Evolutionary conservation across 2,113 vertebrate species (phyloP).

Genomic region (Solea senegalensis): DNA sequence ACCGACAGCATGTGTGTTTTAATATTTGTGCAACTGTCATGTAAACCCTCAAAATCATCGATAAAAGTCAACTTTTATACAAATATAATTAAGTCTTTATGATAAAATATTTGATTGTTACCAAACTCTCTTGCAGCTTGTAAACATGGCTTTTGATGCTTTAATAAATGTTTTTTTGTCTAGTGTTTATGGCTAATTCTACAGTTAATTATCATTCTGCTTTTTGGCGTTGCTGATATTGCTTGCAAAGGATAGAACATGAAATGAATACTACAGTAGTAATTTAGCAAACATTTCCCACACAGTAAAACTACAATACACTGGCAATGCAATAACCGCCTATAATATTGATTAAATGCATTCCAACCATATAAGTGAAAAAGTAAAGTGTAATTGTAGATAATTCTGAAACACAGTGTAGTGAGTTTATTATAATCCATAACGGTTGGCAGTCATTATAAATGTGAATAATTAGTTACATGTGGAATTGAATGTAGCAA

Average conservation of each 20-base stretch:
- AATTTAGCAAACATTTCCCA: slow-evolving; percentile 13
- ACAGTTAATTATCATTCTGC: slow-evolving; percentile 2
- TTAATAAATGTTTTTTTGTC: too few species aligned
- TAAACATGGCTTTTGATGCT: not conserved
- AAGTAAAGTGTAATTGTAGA: not conserved
- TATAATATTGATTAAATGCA: slow-evolving; percentile 27
- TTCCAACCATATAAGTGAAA: slow-evolving; percentile 11
- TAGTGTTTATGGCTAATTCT: slow-evolving; percentile 4
- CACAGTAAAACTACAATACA: slow-evolving; percentile 26
- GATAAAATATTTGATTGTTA: not conserved
- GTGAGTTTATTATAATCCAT: not conserved
- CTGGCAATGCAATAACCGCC: slow-evolving; percentile 6
- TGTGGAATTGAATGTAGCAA: not conserved
- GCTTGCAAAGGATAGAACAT: slow-evolving; percentile 21
- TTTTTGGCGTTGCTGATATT: slow-evolving; percentile 11
- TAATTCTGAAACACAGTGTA: not conserved
- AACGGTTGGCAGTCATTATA: not conserved
- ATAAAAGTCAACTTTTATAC: too few species aligned
- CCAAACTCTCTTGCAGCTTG: not conserved
- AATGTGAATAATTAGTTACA: not conserved
- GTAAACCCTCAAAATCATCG: too few species aligned
- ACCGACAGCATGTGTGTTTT: not conserved
- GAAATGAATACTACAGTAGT: too few species aligned
- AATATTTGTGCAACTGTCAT: not conserved
- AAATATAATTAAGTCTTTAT: too few species aligned